Base-by-base conservation (phyloP, 2,797 vertebrate genomes). In the Momotus momota region DNA sequence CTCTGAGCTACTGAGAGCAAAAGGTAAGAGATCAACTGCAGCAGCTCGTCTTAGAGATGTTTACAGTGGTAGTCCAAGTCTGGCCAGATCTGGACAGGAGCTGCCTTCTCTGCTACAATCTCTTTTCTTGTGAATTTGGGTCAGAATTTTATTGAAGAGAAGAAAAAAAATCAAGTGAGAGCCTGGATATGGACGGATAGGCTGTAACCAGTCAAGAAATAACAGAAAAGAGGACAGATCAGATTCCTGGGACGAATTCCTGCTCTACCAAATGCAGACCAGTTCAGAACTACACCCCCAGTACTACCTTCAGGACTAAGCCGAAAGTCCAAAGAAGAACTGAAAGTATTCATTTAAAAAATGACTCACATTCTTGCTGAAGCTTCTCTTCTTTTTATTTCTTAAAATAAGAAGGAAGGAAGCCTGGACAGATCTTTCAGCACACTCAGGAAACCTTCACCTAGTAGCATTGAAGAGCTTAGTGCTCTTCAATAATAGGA, bases 241-340 rank as follows among this genome's bases (percentile, higher is more conserved):
- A 33, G 19, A 74, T 65, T 55, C 8, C 12, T 31, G 15, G 25
- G 29, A 6, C 5, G 1, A 17, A 48, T 0, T 0, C 25, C 13
- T 61, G 52, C 31, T 66, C 16, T 33, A 49, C 23, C 21, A 73
- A 80, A 72, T 43, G 61, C 78, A 70, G 67, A 54, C 4, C 45
- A 22, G 20, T 67, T 49, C 40, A 45, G 54, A 88, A 62, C n/a
- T 40, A 75, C 18, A 40, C 2, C 7, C 9, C 5, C 16, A 51
- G 19, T 29, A 21, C 35, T 40, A 64, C 35, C 41, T 94, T 61
- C 31, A 86, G 54, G 23, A 89, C 64, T 45, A 58, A 80, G 23
- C 40, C 64, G 43, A 49, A 94, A 85, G 45, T 29, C 27, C 58
- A 54, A 7, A 65, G 29, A 94, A 33, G 26, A 84, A 74, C 4